phyloP scores from a whole-genome alignment of 2,113 vertebrate species.

The Crypturellus undulatus region DNA sequence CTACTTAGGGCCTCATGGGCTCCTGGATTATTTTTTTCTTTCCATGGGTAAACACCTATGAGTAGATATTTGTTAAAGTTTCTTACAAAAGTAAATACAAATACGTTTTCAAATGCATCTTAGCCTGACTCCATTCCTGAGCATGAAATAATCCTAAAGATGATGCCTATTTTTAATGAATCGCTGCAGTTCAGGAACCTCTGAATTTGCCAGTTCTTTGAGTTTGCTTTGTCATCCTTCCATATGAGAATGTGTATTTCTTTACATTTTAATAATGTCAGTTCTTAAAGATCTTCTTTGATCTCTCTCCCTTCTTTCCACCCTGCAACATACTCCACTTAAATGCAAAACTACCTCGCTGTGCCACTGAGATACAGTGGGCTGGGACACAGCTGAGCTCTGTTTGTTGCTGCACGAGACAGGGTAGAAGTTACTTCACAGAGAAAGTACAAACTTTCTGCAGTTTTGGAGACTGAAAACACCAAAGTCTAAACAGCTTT shows the following conservation, averaged over 20 bases:
- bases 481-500: neutral
- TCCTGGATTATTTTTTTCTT: neutral
- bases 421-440: neutral
- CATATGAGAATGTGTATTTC: neutral
- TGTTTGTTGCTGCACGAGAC: neutral
- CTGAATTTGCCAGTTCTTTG: neutral
- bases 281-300: neutral
- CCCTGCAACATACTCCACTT: neutral
- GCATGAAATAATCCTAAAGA: neutral
- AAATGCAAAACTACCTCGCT: neutral
- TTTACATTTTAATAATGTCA: neutral
- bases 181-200: neutral
- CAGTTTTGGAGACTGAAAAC: neutral
- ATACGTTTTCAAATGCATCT: neutral
- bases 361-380: neutral
- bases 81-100: neutral
- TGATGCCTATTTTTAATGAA: rapidly evolving
- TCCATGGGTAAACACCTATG: neutral
- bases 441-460: neutral
- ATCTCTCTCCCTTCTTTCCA: neutral
- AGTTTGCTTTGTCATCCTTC: neutral
- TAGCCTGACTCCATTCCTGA: neutral
- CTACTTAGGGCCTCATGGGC: neutral
- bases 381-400: neutral
- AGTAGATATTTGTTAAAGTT: neutral